Evolutionary conservation across 1,140 invertebrate genomes (phyloP).

Genomic region (Limonius californicus): DNA sequence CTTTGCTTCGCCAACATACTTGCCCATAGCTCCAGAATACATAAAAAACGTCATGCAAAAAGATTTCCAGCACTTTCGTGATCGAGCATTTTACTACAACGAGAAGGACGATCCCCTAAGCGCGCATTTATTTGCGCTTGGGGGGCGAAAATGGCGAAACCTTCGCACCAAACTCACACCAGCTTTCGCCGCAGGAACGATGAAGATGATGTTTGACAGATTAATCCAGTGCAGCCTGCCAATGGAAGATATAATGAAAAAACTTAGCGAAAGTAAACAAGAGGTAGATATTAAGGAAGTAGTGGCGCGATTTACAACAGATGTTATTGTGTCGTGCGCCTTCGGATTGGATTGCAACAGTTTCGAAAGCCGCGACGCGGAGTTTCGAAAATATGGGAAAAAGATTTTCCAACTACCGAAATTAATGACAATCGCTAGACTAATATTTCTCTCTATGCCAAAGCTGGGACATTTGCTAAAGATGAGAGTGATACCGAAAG

Average conservation of each 20-base stretch:
- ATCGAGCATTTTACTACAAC: no score
- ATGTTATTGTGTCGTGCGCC: constrained; percentile 59
- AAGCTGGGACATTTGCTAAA: neutral
- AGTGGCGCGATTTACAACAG: constrained; percentile 58
- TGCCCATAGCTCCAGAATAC: no score
- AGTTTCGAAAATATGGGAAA: constrained; percentile 48
- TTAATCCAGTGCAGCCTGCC: constrained; percentile 37
- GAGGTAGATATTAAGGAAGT: constrained; percentile 55
- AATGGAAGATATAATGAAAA: constrained; percentile 44
- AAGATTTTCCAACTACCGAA: constrained; percentile 24
- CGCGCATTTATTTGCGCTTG: constrained; percentile 50
- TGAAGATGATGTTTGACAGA: constrained; percentile 52
- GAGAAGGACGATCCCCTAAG: constrained; percentile 48
- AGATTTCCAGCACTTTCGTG: no score
- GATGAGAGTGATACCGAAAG: neutral
- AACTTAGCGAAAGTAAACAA: constrained; percentile 36
- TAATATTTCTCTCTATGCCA: neutral
- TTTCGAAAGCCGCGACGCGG: constrained; percentile 51
- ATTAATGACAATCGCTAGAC: neutral
- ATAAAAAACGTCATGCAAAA: no score
- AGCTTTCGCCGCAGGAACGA: constrained; percentile 50
- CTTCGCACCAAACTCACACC: constrained; percentile 49
- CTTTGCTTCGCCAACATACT: no score
- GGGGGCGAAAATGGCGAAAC: constrained; percentile 50
- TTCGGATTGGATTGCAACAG: constrained; percentile 61